Evolutionary conservation across 2,797 vertebrate species (phyloP).

Genomic region (Anguilla marmorata): DNA sequence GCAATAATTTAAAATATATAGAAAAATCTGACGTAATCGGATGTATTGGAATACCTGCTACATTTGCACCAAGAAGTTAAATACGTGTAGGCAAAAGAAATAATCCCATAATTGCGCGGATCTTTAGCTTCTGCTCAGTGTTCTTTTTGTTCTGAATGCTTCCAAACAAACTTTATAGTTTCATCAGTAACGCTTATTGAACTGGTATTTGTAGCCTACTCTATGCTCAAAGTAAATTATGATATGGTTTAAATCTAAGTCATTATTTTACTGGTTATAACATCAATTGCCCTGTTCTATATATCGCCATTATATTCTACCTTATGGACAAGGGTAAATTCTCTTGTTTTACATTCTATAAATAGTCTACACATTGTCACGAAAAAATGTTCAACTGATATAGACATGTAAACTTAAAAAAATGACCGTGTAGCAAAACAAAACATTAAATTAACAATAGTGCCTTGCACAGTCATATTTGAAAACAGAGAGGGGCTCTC

Average conservation of each 20-base stretch:
- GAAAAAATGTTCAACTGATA: slow-evolving; percentile 53
- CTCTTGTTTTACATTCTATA: slow-evolving; percentile 44
- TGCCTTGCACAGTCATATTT: slow-evolving; percentile 56
- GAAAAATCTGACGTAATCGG: slow-evolving; percentile 18
- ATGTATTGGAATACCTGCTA: slow-evolving; percentile 8
- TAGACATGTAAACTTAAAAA: slow-evolving; percentile 57
- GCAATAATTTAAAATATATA: slow-evolving; percentile 16
- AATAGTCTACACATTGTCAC: slow-evolving; percentile 62
- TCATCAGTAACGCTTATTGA: slow-evolving; percentile 25
- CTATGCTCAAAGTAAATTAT: slow-evolving; percentile 21
- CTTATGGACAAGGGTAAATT: slow-evolving; percentile 28
- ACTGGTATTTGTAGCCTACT: slow-evolving; percentile 19
- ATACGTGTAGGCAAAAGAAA: not conserved
- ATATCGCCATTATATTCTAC: slow-evolving; percentile 54
- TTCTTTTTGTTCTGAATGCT: slow-evolving; percentile 10
- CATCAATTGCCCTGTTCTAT: slow-evolving; percentile 54
- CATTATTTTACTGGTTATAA: slow-evolving; percentile 42
- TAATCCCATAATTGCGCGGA: slow-evolving; percentile 21
- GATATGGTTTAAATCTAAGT: slow-evolving; percentile 51
- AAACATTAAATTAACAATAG: slow-evolving; percentile 75
- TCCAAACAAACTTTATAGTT: slow-evolving; percentile 17
- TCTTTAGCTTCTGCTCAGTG: slow-evolving; percentile 1
- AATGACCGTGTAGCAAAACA: slow-evolving; percentile 56
- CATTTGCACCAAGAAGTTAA: slow-evolving; percentile 16
- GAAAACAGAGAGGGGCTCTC: slow-evolving; percentile 61